These are phyloP conservation scores for Aptenodytes forsteri DNA, from an alignment of 2,113 vertebrate species.

Conservation along the genomic window DNA sequence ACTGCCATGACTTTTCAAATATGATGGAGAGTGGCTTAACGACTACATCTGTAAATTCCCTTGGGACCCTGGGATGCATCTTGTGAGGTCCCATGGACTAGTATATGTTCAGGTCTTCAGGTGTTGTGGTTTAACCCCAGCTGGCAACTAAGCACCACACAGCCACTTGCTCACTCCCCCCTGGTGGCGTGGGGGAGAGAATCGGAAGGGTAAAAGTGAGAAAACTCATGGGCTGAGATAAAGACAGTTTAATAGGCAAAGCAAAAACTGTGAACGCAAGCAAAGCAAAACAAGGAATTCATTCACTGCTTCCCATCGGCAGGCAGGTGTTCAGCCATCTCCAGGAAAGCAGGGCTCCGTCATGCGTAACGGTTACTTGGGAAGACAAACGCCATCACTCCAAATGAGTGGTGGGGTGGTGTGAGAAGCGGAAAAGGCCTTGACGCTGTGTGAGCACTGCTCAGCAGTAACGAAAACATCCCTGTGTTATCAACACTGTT, in stretches of 20 bases:
- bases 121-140: not conserved
- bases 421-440: too few relatives aligned
- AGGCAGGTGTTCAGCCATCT: too few relatives aligned
- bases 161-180: too few relatives aligned
- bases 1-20: not conserved
- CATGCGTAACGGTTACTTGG: too few relatives aligned
- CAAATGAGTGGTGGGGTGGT: too few relatives aligned
- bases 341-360: too few relatives aligned
- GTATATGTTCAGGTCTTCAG: not conserved
- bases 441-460: too few relatives aligned
- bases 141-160: too few relatives aligned
- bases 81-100: not conserved
- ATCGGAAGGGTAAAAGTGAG: not conserved
- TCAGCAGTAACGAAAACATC: too few relatives aligned
- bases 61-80: not conserved
- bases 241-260: not conserved
- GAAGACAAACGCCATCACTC: too few relatives aligned
- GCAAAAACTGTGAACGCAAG: not conserved
- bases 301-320: too few relatives aligned
- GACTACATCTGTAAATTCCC: not conserved
- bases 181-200: not conserved
- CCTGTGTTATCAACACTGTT: too few relatives aligned
- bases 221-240: not conserved
- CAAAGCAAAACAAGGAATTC: not conserved
- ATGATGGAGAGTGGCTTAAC: accelerated